These are phyloP conservation scores for Tridacna gigas DNA, from an alignment of 2,888 invertebrate species.

Conservation along the genomic window DNA sequence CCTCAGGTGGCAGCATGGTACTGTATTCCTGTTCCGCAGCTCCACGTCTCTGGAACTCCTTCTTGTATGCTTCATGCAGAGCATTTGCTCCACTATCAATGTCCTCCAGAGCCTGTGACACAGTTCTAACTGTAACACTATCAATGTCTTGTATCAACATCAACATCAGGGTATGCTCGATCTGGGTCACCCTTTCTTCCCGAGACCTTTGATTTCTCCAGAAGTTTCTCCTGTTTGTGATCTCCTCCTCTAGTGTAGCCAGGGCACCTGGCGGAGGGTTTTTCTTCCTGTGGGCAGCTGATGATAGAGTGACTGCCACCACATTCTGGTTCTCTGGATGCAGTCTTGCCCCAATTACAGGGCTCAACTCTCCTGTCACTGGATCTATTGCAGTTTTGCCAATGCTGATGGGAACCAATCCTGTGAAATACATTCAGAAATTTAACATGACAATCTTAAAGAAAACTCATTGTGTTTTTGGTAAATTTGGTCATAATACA, in stretches of 20 bases:
- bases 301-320: slow-evolving; percentile 80
- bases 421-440: slow-evolving; percentile 58
- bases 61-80: slow-evolving; percentile 75
- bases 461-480: no score
- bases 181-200: slow-evolving; percentile 76
- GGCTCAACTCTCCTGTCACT: slow-evolving; percentile 81
- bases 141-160: slow-evolving; percentile 76
- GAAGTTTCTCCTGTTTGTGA: slow-evolving; percentile 78
- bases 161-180: slow-evolving; percentile 75
- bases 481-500: no score
- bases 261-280: slow-evolving; percentile 81
- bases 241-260: slow-evolving; percentile 82
- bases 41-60: slow-evolving; percentile 80
- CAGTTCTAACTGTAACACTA: slow-evolving; percentile 68
- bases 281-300: slow-evolving; percentile 78
- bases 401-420: slow-evolving; percentile 81
- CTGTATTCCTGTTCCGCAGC: slow-evolving; percentile 79
- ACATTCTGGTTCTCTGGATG: slow-evolving; percentile 79
- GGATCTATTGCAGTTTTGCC: slow-evolving; percentile 81
- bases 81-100: slow-evolving; percentile 72
- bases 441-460: no score
- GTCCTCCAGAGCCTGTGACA: slow-evolving; percentile 68
- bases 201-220: slow-evolving; percentile 81
- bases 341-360: slow-evolving; percentile 79
- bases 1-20: slow-evolving; percentile 79